Evolutionary conservation across 2,888 invertebrate species (phyloP).

Genomic region (Stomorhina lunata): DNA sequence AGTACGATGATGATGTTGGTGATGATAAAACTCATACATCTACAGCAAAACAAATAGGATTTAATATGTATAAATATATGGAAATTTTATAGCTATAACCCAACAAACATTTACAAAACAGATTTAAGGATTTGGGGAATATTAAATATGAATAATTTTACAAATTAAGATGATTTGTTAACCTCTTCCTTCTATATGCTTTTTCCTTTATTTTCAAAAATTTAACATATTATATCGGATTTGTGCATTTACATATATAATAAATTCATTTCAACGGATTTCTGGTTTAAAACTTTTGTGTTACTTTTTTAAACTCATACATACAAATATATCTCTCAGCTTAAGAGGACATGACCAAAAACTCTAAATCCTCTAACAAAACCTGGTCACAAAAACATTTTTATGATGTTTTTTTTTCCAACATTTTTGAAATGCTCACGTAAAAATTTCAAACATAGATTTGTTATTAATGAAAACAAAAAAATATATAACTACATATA

Average conservation of each 20-base stretch:
- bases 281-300: slow-evolving; percentile 10
- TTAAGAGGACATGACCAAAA: slow-evolving; percentile 1
- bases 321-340: no score
- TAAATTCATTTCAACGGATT: slow-evolving; percentile 36
- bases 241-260: neutral
- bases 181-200: neutral
- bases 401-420: no score
- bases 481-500: neutral
- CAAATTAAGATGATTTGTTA: neutral
- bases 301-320: no score
- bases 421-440: slow-evolving; percentile 33
- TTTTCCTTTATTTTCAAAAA: neutral
- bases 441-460: slow-evolving; percentile 62
- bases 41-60: neutral
- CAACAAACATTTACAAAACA: slow-evolving; percentile 13
- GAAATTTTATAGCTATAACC: slow-evolving; percentile 15
- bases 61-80: neutral
- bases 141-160: no score
- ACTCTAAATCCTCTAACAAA: neutral
- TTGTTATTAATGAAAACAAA: slow-evolving; percentile 64
- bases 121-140: no score
- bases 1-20: neutral
- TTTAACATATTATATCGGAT: neutral
- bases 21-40: slow-evolving; percentile 6
- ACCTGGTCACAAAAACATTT: slow-evolving; percentile 46